Conservation (phyloP, 92 coral and sea anemone species). For the Zoanthus gigantus region DNA sequence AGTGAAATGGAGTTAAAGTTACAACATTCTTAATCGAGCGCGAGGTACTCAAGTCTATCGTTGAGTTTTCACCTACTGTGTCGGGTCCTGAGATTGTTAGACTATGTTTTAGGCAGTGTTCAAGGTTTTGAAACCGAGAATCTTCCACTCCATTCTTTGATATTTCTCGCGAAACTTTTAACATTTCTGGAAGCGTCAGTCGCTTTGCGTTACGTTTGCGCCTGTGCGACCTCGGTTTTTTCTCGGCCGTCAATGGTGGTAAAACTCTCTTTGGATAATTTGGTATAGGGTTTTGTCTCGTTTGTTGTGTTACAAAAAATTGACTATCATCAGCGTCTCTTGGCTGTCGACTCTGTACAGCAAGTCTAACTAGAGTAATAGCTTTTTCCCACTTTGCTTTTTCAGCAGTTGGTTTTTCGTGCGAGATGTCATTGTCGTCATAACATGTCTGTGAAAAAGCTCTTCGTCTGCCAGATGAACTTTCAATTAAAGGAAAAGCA, state of each 20-base stretch:
- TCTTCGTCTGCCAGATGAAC: slow-evolving; percentile 10
- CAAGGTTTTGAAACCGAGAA: slow-evolving; percentile 82
- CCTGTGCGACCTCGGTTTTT: slow-evolving; percentile 29
- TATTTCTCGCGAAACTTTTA: slow-evolving; percentile 73
- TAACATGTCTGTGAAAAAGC: neutral
- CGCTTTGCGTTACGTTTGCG: slow-evolving; percentile 56
- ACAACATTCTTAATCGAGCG: neutral
- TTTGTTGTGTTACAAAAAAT: slow-evolving; percentile 57
- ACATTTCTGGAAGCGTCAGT: slow-evolving; percentile 82
- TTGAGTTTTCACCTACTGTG: no score
- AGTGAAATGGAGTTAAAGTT: no score
- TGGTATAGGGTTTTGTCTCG: neutral
- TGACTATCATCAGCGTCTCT: slow-evolving; percentile 26
- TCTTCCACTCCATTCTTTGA: slow-evolving; percentile 77
- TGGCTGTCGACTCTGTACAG: slow-evolving; percentile 66
- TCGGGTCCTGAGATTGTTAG: neutral
- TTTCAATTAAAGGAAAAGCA: slow-evolving; percentile 69
- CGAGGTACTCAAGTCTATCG: neutral
- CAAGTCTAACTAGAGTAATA: slow-evolving; percentile 74
- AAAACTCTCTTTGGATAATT: neutral
- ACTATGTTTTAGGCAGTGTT: slow-evolving; percentile 66
- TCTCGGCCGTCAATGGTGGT: slow-evolving; percentile 46
- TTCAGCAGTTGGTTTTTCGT: slow-evolving; percentile 7
- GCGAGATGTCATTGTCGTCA: neutral
- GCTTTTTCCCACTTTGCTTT: slow-evolving; percentile 88